Evolutionary conservation across 2,113 vertebrate genomes (phyloP), one percentile per base, ranked within the genome.

Genomic region (Oxyruncus cristatus): DNA sequence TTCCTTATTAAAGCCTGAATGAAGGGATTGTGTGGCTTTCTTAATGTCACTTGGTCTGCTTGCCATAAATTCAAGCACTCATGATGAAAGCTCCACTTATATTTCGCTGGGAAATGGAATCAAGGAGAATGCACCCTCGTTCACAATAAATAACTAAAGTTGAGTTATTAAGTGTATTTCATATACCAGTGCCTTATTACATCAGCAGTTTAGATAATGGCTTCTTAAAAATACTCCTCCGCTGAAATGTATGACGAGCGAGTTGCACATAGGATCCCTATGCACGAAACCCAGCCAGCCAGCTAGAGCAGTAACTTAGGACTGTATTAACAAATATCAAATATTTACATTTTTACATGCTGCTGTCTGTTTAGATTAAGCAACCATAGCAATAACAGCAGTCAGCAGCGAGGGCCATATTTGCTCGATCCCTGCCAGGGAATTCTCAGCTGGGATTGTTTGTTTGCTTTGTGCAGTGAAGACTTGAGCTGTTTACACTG

Each of bases 1-100:
- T 98, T 98, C 98, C 98, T 99, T 99, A 98, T 98, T 97, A 98
- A 98, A 98, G 97, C 94, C 97, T 98, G 98, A 99, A 98, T 98
- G 98, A 98, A 97, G 98, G 98, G 98, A 98, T 98, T 99, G 98
- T 98, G 98, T 97, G 97, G 98, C 96, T 98, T 97, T 98, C 97
- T 98, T 97, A 98, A 98, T 98, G 98, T 98, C 98, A 98, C 97
- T 98, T 93, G 84, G 98, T 97, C 97, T 98, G 97, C 98, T 96
- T 96, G 97, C 97, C 97, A 98, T 98, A 98, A 98, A 98, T 98
- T 96, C 96, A 96, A 94, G 97, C 93, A 83, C 94, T 97, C 96
- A 98, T 82, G 97, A 98, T 98, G 98, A 98, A 98, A 98, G 98
- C 96, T 94, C 97, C 97, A 96, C 98, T 98, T 98, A 98, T 98